A percentile compares a stretch with the other conserved stretches of the same genome.
Conservation (phyloP, 2,888 invertebrate species). For the Gymnocheta viridis region DNA sequence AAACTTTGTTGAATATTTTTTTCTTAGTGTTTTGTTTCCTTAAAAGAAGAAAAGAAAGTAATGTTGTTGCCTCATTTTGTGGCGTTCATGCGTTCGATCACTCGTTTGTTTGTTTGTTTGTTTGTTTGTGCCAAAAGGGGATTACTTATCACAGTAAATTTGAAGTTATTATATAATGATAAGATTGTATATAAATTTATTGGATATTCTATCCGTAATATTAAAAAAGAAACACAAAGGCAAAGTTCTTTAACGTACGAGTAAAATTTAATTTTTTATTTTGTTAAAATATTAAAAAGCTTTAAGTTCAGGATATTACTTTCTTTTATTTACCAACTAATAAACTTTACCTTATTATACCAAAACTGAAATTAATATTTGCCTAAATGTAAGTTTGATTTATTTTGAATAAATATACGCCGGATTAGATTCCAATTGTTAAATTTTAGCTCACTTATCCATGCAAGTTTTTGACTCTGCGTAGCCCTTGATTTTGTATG, state of each 20-base stretch:
- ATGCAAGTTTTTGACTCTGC: no score
- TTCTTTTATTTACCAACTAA: background rate
- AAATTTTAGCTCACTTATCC: no score
- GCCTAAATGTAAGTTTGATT: background rate
- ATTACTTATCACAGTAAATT: slow-evolving; percentile 67
- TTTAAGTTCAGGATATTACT: background rate
- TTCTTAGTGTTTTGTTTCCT: slow-evolving; percentile 2
- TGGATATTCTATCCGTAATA: slow-evolving; percentile 18
- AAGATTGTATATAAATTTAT: slow-evolving; percentile 54
- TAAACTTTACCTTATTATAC: background rate
- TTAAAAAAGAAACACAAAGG: background rate
- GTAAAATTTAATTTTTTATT: background rate
- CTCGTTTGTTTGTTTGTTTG: background rate
- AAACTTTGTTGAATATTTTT: slow-evolving; percentile 58
- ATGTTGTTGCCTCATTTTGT: slow-evolving; percentile 17
- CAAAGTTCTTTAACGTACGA: background rate
- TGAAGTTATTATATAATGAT: slow-evolving; percentile 64
- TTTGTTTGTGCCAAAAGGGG: slow-evolving; percentile 50
- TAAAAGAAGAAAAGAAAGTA: slow-evolving; percentile 41
- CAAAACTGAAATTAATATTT: background rate
- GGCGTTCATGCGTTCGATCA: background rate
- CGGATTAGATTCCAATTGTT: no score
- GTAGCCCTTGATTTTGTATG: no score
- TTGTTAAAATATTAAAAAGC: background rate
- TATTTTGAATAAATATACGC: no score